Evolutionary conservation across 2,888 invertebrate species (phyloP).

Genomic region (Lottia scabra): DNA sequence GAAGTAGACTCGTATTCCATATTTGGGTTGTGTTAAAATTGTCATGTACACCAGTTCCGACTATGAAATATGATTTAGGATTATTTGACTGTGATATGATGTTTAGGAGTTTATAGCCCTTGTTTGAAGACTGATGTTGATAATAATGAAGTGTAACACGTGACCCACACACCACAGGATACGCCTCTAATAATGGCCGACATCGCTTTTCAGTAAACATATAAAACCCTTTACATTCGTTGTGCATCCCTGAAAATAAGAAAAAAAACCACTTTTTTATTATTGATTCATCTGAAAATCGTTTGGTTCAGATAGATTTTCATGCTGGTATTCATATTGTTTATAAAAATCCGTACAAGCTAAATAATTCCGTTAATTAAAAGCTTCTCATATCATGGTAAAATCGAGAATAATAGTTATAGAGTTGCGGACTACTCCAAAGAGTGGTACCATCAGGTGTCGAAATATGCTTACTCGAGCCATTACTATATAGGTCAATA

Average conservation of each 20-base stretch:
- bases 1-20: slow-evolving; percentile 1
- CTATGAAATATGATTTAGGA: slow-evolving; percentile 18
- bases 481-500: too few relatives aligned
- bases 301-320: too few relatives aligned
- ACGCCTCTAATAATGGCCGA: background rate
- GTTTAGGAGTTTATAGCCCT: slow-evolving; percentile 2
- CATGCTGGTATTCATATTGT: too few relatives aligned
- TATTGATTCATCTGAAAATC: too few relatives aligned
- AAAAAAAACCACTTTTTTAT: too few relatives aligned
- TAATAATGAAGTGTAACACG: slow-evolving; percentile 3
- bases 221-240: background rate
- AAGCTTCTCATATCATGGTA: too few relatives aligned
- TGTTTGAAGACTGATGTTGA: background rate
- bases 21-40: slow-evolving; percentile 16
- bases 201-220: background rate
- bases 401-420: too few relatives aligned
- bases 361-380: too few relatives aligned
- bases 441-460: too few relatives aligned
- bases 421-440: too few relatives aligned
- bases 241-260: background rate
- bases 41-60: slow-evolving; percentile 29
- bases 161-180: background rate
- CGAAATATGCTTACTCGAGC: too few relatives aligned
- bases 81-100: slow-evolving; percentile 8
- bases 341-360: too few relatives aligned